A percentile compares a stretch with the other conserved stretches of the same genome.
phyloP scores from a whole-genome alignment of 2,797 vertebrate genomes.

The Anabacerthia variegaticeps region DNA sequence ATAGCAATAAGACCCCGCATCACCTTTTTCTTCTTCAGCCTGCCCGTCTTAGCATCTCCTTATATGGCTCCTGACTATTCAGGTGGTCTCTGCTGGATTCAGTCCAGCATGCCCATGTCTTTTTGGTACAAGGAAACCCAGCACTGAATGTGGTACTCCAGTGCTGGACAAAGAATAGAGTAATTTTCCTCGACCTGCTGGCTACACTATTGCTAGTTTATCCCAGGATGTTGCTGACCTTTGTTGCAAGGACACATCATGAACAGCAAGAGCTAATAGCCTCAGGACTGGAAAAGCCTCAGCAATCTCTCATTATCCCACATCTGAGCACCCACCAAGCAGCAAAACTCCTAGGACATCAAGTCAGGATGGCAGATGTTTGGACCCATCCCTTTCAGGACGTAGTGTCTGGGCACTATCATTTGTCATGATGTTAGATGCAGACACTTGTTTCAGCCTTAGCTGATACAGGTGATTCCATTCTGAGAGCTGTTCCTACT shows the following conservation, averaged over 20 bases:
- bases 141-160: background rate
- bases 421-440: background rate
- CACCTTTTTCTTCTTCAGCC: background rate
- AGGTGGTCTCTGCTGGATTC: background rate
- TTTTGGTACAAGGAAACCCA: background rate
- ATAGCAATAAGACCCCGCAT: background rate
- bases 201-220: background rate
- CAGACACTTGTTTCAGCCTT: background rate
- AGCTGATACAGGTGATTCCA: background rate
- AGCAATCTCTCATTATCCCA: background rate
- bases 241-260: background rate
- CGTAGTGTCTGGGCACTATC: background rate
- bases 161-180: background rate
- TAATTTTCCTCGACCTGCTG: background rate
- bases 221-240: background rate
- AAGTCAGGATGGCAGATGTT: background rate
- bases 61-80: background rate
- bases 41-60: background rate
- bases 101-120: background rate
- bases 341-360: background rate
- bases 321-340: background rate
- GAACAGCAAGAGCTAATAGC: background rate
- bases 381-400: background rate
- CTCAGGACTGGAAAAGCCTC: background rate
- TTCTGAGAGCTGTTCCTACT: background rate